Evolutionary conservation across 1,140 invertebrate species (phyloP).

Genomic region (Heliothis subflexa): DNA sequence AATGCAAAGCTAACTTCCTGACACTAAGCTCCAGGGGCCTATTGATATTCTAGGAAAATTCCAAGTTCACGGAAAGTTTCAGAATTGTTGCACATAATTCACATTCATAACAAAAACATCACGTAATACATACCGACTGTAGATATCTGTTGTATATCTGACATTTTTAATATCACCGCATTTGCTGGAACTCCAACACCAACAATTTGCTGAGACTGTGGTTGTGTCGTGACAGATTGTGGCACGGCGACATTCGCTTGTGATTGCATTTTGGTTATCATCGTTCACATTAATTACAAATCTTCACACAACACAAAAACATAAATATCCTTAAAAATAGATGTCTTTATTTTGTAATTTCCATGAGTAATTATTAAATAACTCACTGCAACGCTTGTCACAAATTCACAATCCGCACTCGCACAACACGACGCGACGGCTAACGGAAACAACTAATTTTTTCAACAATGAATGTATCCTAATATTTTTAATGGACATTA

Average conservation of each 20-base stretch:
- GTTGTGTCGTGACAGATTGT: slow-evolving; percentile 85
- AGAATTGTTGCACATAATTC: neutral
- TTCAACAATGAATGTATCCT: slow-evolving; percentile 35
- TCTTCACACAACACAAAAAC: slow-evolving; percentile 50
- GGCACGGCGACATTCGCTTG: slow-evolving; percentile 85
- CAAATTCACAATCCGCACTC: slow-evolving; percentile 35
- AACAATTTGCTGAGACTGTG: slow-evolving; percentile 83
- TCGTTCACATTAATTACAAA: slow-evolving; percentile 63
- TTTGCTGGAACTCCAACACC: slow-evolving; percentile 85
- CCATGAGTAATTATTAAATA: slow-evolving; percentile 47
- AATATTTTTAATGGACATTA: slow-evolving; percentile 37
- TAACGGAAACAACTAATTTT: slow-evolving; percentile 52
- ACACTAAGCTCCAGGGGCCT: slow-evolving; percentile 28
- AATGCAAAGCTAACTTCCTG: neutral
- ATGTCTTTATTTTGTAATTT: slow-evolving; percentile 36
- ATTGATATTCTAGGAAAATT: slow-evolving; percentile 43
- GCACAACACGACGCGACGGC: slow-evolving; percentile 48
- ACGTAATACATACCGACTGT: slow-evolving; percentile 88
- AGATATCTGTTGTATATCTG: slow-evolving; percentile 90
- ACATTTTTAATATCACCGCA: slow-evolving; percentile 91
- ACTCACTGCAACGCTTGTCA: slow-evolving; percentile 34
- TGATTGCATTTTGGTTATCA: slow-evolving; percentile 86
- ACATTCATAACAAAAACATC: slow-evolving; percentile 15
- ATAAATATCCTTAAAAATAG: slow-evolving; percentile 41
- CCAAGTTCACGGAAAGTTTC: slow-evolving; percentile 39